Conservation (phyloP, 2,888 invertebrate genomes). For the Eulithis prunata region DNA sequence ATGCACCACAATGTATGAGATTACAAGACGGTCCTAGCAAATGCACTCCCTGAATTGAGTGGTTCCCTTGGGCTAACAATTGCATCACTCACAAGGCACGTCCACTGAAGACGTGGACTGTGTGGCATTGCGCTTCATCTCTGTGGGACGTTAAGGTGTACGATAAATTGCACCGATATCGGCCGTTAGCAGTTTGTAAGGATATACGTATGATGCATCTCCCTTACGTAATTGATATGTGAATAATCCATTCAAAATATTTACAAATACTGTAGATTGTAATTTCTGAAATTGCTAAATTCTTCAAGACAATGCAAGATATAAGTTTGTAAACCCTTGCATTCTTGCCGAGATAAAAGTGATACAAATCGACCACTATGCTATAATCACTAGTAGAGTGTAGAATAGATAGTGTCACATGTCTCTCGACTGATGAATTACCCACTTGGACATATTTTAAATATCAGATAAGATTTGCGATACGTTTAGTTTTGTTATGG, state of each 20-base stretch:
- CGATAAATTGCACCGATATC: too few species aligned
- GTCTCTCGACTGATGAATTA: constrained; percentile 16
- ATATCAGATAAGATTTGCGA: constrained; percentile 19
- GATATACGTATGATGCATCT: too few species aligned
- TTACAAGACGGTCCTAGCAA: too few species aligned
- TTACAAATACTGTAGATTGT: constrained; percentile 17
- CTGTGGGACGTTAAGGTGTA: too few species aligned
- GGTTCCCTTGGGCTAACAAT: too few species aligned
- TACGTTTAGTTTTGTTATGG: constrained; percentile 11
- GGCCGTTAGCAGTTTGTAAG: too few species aligned
- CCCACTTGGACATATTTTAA: constrained; percentile 5
- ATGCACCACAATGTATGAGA: too few species aligned
- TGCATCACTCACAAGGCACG: too few species aligned
- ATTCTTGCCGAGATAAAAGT: constrained; percentile 19
- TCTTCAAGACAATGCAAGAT: constrained; percentile 40
- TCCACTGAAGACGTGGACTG: too few species aligned
- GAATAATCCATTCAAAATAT: constrained; percentile 4
- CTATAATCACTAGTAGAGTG: not conserved
- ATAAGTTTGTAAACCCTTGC: constrained; percentile 22
- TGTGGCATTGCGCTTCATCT: too few species aligned
- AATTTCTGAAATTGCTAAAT: constrained; percentile 28
- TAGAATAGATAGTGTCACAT: not conserved
- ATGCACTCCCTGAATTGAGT: too few species aligned
- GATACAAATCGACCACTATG: constrained; percentile 14
- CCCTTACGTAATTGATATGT: too few species aligned